These are phyloP conservation scores for Perca schrenkii DNA, from an alignment of 2,113 vertebrate species.

Conservation along the genomic window DNA sequence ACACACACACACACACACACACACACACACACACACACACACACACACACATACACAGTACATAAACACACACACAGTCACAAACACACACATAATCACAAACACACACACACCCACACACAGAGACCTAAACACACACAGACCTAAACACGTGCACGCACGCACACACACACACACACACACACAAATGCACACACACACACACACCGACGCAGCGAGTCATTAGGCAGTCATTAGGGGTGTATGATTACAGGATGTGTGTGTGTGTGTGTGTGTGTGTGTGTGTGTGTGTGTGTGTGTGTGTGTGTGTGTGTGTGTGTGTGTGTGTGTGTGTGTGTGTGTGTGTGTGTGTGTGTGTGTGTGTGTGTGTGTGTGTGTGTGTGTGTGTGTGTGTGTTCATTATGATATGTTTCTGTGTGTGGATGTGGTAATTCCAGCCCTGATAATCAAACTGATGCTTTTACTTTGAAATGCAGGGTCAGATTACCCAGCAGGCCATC, in stretches of 20 bases:
- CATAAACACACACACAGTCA: too few species aligned
- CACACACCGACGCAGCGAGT: neutral
- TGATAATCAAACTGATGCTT: slow-evolving; percentile 75
- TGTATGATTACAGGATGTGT: slow-evolving; percentile 82
- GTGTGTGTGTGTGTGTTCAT: slow-evolving; percentile 45
- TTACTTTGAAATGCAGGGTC: slow-evolving; percentile 72
- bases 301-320: neutral
- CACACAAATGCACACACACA: slow-evolving; percentile 58
- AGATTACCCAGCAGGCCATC: slow-evolving; percentile 65
- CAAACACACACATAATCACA: slow-evolving; percentile 26
- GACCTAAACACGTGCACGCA: slow-evolving; percentile 1
- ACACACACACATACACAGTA: slow-evolving; percentile 19
- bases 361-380: too few species aligned
- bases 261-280: slow-evolving; percentile 29
- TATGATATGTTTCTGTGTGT: slow-evolving; percentile 54
- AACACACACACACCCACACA: slow-evolving; percentile 59
- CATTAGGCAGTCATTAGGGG: slow-evolving; percentile 64
- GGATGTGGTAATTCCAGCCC: slow-evolving; percentile 70
- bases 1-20: slow-evolving; percentile 67
- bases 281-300: too few species aligned
- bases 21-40: slow-evolving; percentile 44
- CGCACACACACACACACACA: slow-evolving; percentile 67
- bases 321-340: slow-evolving; percentile 34
- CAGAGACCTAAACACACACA: slow-evolving; percentile 53
- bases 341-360: too few species aligned